A percentile compares a stretch with the other conserved stretches of the same genome.
Evolutionary conservation across 1,140 invertebrate genomes (phyloP).

Genomic region (Achroia grisella): DNA sequence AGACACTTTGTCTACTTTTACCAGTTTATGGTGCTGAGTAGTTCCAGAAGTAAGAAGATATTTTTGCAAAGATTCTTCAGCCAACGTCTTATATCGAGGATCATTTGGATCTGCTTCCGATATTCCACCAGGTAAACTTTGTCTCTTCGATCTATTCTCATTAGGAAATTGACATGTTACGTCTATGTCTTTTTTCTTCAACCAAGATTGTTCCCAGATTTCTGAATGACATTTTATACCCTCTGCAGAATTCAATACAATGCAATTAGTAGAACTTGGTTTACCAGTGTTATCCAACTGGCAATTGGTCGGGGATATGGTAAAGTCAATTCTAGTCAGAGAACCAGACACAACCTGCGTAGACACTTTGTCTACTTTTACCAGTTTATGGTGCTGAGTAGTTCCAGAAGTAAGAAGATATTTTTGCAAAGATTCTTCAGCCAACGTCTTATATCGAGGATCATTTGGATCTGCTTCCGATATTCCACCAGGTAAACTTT

Average conservation of each 20-base stretch:
- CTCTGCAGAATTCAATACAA: background rate
- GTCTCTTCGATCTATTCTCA: background rate
- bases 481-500: constrained; percentile 3
- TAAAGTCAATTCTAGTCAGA: constrained; percentile 17
- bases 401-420: constrained; percentile 7
- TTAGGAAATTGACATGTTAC: background rate
- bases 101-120: constrained; percentile 28
- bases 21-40: constrained; percentile 28
- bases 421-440: constrained; percentile 22
- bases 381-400: constrained; percentile 4
- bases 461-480: constrained; percentile 13
- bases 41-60: constrained; percentile 21
- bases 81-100: constrained; percentile 29
- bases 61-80: constrained; percentile 34
- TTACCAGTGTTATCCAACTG: too few relatives aligned
- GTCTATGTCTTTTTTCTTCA: background rate
- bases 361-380: constrained; percentile 14
- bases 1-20: constrained; percentile 33
- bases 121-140: background rate
- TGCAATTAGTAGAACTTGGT: too few relatives aligned
- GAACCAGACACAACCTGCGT: constrained; percentile 12
- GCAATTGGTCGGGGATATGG: background rate
- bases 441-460: constrained; percentile 14
- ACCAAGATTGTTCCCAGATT: constrained; percentile 11
- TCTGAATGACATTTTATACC: constrained; percentile 4